These are phyloP conservation scores for Diachrysia chrysitis DNA, from an alignment of 2,888 invertebrate species.

Conservation along the genomic window DNA sequence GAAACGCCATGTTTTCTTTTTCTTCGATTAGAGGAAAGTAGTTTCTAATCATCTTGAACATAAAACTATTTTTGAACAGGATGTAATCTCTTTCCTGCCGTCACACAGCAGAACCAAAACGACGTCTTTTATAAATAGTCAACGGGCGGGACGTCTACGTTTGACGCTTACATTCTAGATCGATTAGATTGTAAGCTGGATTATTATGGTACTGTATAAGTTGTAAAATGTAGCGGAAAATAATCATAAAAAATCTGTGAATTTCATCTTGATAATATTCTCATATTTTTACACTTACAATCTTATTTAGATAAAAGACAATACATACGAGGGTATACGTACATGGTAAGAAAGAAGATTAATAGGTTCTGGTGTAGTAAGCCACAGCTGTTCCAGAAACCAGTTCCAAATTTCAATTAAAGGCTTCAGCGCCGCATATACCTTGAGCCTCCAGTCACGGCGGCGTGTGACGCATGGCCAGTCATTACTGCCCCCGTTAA, in stretches of 20 bases:
- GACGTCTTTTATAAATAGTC: slow-evolving; percentile 22
- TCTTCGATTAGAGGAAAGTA: background rate
- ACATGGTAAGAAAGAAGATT: too few species aligned
- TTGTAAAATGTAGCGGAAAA: slow-evolving; percentile 3
- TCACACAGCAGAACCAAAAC: background rate
- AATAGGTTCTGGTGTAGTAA: background rate
- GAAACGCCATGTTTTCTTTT: background rate
- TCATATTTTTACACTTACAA: too few species aligned
- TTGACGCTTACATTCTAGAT: slow-evolving; percentile 30
- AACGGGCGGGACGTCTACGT: background rate
- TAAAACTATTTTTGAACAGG: background rate
- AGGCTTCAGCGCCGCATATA: slow-evolving; percentile 15
- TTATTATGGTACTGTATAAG: slow-evolving; percentile 9
- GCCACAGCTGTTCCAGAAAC: background rate
- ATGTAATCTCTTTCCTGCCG: background rate
- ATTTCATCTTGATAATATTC: too few species aligned
- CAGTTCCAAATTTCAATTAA: background rate
- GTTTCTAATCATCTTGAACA: background rate
- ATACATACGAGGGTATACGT: too few species aligned
- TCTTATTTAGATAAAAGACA: too few species aligned
- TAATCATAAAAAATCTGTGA: background rate
- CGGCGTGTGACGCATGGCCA: slow-evolving; percentile 69
- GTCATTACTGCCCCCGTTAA: slow-evolving; percentile 76
- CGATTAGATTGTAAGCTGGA: slow-evolving; percentile 15
- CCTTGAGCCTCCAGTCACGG: slow-evolving; percentile 28